These are phyloP conservation scores for Limnothrissa miodon DNA, from an alignment of 2,113 vertebrate species.

Conservation along the genomic window DNA sequence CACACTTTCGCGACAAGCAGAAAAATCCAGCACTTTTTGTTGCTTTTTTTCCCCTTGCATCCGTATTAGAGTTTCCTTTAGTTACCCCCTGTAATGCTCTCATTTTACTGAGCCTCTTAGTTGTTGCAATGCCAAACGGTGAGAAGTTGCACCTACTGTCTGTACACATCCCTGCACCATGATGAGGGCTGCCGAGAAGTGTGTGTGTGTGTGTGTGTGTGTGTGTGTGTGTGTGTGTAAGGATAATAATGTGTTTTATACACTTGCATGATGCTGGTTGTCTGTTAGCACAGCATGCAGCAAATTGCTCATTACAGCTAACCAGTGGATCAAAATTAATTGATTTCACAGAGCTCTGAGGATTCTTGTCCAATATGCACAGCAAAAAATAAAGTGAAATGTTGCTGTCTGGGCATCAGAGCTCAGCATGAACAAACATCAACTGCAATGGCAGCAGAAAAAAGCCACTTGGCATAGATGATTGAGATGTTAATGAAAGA, in stretches of 20 bases:
- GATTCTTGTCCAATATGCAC: neutral
- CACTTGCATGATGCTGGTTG: conserved; percentile 12
- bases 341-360: conserved; percentile 15
- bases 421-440: neutral
- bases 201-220: neutral
- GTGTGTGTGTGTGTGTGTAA: neutral
- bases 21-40: conserved; percentile 11
- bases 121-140: neutral
- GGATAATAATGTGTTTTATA: conserved; percentile 8
- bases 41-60: neutral
- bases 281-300: conserved; percentile 10
- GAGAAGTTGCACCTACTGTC: neutral
- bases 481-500: neutral
- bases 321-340: conserved; percentile 16
- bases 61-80: conserved; percentile 8
- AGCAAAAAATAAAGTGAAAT: neutral
- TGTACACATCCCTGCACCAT: neutral
- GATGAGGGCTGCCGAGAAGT: neutral
- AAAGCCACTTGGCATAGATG: neutral
- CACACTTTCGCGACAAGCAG: conserved; percentile 13
- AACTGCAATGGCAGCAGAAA: neutral
- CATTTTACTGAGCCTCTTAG: conserved; percentile 6
- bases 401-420: neutral
- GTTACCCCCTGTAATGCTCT: conserved; percentile 18
- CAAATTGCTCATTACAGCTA: conserved; percentile 12